Conservation (phyloP, 2,888 invertebrate genomes). For the Icerya purchasi region DNA sequence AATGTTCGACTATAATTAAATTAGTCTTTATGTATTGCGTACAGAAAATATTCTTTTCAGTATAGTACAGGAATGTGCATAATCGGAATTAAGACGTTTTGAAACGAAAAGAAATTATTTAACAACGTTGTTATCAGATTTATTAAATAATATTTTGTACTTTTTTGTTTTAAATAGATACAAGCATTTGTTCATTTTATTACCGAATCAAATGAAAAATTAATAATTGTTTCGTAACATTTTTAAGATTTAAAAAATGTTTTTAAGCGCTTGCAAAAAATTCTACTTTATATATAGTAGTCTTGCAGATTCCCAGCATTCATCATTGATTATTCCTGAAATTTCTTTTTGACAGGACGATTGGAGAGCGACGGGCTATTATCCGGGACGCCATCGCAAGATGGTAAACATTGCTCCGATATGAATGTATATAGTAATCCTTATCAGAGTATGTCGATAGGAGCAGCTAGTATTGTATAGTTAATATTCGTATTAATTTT, state of each 20-base stretch:
- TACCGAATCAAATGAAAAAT: too few relatives aligned
- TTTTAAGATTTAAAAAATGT: not conserved
- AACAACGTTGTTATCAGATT: too few relatives aligned
- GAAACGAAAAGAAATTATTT: too few relatives aligned
- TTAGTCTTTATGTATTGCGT: too few relatives aligned
- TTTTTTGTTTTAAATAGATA: too few relatives aligned
- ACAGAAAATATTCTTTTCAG: too few relatives aligned
- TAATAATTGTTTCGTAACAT: not conserved
- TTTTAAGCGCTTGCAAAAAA: not conserved
- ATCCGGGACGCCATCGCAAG: constrained; percentile 9
- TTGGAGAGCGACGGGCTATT: constrained; percentile 10
- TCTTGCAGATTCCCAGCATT: not conserved
- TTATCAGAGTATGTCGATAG: constrained; percentile 10
- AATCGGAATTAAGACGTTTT: too few relatives aligned
- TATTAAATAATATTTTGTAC: too few relatives aligned
- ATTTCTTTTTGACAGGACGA: constrained; percentile 5
- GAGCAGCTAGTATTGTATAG: constrained; percentile 11
- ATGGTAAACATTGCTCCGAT: constrained; percentile 7
- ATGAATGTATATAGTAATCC: constrained; percentile 6
- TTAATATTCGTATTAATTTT: too few relatives aligned
- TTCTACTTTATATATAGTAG: not conserved
- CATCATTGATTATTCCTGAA: not conserved
- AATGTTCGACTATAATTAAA: too few relatives aligned
- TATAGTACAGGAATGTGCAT: too few relatives aligned
- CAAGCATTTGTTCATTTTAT: too few relatives aligned